Evolutionary conservation across 2,888 invertebrate species (phyloP).

Genomic region (Pseudoips prasinana): DNA sequence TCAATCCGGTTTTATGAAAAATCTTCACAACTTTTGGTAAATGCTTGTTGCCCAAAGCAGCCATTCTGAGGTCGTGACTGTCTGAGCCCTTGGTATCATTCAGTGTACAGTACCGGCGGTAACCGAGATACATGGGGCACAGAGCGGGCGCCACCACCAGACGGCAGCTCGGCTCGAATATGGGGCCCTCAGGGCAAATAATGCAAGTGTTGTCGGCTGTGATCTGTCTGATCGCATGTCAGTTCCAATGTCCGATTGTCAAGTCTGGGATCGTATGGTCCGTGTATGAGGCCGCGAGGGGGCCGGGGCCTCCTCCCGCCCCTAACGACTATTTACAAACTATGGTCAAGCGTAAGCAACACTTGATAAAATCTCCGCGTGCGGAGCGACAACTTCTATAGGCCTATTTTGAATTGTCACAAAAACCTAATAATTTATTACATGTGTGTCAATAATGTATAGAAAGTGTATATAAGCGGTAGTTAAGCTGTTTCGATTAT

Average conservation of each 20-base stretch:
- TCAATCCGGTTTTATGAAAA: constrained; percentile 17
- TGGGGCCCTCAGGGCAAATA: too few species aligned
- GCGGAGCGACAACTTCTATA: constrained; percentile 43
- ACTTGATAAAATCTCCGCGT: constrained; percentile 35
- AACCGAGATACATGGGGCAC: neutral
- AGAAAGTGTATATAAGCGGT: constrained; percentile 69
- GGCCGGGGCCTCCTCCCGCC: constrained; percentile 19
- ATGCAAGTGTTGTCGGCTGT: neutral
- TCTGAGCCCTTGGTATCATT: too few species aligned
- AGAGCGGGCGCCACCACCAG: constrained; percentile 5
- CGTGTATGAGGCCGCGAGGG: constrained; percentile 5
- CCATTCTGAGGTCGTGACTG: constrained; percentile 26
- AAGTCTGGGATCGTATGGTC: constrained; percentile 15
- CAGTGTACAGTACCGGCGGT: neutral
- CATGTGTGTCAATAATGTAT: constrained; percentile 62
- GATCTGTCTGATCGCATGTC: constrained; percentile 6
- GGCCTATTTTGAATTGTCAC: constrained; percentile 53
- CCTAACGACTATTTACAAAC: constrained; percentile 40
- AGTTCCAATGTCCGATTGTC: constrained; percentile 12
- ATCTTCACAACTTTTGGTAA: constrained; percentile 24
- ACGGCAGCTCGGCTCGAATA: too few species aligned
- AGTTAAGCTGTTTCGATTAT: constrained; percentile 59
- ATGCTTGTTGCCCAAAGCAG: constrained; percentile 23
- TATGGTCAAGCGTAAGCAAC: constrained; percentile 47
- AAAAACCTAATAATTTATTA: constrained; percentile 51